Conservation (phyloP, 2,113 vertebrate species). For the Indicator indicator region DNA sequence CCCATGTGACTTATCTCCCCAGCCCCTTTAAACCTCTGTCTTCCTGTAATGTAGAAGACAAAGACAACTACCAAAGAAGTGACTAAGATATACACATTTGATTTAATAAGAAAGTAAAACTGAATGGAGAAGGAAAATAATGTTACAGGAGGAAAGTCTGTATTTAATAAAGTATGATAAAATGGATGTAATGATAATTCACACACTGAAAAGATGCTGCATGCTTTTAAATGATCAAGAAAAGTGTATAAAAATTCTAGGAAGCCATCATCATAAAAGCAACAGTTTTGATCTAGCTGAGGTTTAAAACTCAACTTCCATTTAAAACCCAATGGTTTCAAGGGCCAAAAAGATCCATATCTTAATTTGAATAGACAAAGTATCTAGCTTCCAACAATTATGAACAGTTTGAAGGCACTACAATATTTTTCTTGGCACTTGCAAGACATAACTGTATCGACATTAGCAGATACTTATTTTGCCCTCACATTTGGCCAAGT, state of each 20-base stretch:
- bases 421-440: not conserved
- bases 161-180: not conserved
- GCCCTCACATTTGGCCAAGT: not conserved
- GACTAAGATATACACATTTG: not conserved
- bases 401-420: not conserved
- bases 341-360: not conserved
- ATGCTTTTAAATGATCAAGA: not conserved
- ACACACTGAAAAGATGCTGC: not conserved
- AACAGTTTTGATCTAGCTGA: not conserved
- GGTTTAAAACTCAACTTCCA: not conserved
- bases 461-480: not conserved
- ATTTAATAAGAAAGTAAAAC: not conserved
- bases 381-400: not conserved
- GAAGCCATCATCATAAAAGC: not conserved
- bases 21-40: not conserved
- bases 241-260: not conserved
- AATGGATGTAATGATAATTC: not conserved
- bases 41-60: not conserved
- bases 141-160: not conserved
- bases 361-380: not conserved
- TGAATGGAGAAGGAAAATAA: not conserved
- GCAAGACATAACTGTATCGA: not conserved
- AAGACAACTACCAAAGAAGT: not conserved
- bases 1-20: not conserved
- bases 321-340: not conserved